Evolutionary conservation across 2,113 vertebrate genomes (phyloP).

Genomic region (Prionailurus bengalensis): DNA sequence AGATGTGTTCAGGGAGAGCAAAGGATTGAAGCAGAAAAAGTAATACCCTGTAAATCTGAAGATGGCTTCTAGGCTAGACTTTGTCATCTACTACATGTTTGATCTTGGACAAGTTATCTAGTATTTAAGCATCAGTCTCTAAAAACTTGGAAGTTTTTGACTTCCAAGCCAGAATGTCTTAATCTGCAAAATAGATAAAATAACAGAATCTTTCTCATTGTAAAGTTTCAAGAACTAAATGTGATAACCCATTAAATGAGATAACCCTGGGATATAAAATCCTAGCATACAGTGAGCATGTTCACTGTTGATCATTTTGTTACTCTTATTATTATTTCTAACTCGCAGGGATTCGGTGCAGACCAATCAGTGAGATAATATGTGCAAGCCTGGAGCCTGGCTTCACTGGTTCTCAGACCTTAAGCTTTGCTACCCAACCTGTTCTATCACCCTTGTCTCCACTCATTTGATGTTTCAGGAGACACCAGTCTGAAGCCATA

Average conservation of each 20-base stretch:
- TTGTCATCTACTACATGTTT: background rate
- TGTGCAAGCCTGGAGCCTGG: background rate
- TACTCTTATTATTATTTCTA: background rate
- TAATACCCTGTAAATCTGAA: background rate
- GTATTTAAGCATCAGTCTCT: background rate
- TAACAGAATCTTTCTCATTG: background rate
- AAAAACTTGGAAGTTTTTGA: background rate
- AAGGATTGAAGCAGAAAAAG: background rate
- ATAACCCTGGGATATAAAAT: background rate
- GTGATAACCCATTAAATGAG: background rate
- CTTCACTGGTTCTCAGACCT: background rate
- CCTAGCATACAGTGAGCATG: background rate
- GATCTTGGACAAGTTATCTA: background rate
- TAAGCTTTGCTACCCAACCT: conserved; percentile 34
- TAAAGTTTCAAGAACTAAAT: conserved; percentile 8
- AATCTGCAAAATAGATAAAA: background rate
- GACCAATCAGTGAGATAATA: background rate
- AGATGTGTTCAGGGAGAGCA: background rate
- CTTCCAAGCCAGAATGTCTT: background rate
- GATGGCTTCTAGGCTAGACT: background rate
- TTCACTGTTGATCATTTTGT: background rate
- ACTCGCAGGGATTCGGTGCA: background rate
- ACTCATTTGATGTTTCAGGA: background rate
- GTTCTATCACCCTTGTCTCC: background rate
- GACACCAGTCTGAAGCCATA: conserved; percentile 31